Evolutionary conservation across 2,888 invertebrate genomes (phyloP), one percentile per base, ranked within the genome.

Genomic region (Bhutanitis thaidina): DNA sequence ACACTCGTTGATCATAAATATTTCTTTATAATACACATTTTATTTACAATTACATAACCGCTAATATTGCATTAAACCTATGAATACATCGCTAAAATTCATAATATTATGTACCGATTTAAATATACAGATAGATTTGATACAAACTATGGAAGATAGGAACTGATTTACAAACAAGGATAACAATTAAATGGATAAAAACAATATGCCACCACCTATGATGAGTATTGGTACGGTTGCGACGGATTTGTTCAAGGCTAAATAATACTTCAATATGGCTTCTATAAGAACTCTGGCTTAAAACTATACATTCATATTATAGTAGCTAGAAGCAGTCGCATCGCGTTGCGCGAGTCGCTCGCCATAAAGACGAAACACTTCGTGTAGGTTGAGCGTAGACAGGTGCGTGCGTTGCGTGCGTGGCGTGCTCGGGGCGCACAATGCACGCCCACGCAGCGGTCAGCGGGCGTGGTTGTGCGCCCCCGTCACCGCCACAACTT

Each of bases 391-490:
- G 30, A 60, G 49, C 34, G 56, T 59, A 55, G 55, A 58, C 58
- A 36, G 53, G 36, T 55, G 57, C 40, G 52, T 12, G 14, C n/a
- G 8, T 36, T 14, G 27, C 15, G 53, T 32, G 61, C 61, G 56
- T 61, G 67, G 55, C 69, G 27, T 27, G 27, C 27, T 27, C 1
- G 67, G 62, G 55, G 45, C 45, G 16, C 48, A 16, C 1, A 12
- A 38, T 7, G 39, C 53, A 35, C 54, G 56, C 56, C 53, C 55
- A 20, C 55, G 59, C 56, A 55, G 20, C 52, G 61, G 72, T 77
- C 79, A 77, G 69, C 72, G 71, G 2, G 49, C 64, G 58, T 88
- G 88, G 60, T 81, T 85, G 60, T 88, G 88, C 7, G 55, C 51
- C 3, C 82, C 84, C 5, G 65, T 59, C 9, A 77, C 77, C 1